Evolutionary conservation across 2,888 invertebrate species (phyloP), one percentile per base, ranked within the genome.

Genomic region (Acronicta psi): DNA sequence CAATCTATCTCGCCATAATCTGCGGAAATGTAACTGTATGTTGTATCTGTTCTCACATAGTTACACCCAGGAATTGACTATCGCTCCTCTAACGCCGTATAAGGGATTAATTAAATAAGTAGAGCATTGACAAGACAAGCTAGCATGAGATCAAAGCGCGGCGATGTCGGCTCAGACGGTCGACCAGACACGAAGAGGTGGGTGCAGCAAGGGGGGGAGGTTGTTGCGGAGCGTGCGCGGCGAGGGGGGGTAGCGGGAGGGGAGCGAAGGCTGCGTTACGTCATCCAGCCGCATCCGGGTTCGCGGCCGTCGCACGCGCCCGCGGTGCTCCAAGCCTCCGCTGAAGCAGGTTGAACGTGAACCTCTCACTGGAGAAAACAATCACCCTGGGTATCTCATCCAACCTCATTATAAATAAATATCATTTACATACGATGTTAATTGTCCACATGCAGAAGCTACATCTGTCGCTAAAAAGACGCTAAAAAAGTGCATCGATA

Each of bases 281-380:
- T 93, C 93, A 91, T 74, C 77, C 83, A 60, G 83, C 85, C 81
- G 89, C 88, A 93, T 93, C 93, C 93, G 93, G 93, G 93, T 93
- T 93, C 93, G 92, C 89, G 92, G 89, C 90, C 92, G 38, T 88
- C 84, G 88, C 88, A 86, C 90, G 91, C 90, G 91, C 87, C 82
- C 34, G 34, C 8, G 60, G 64, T 70, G 79, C 59, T 72, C 69
- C 59, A 60, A 62, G 54, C 59, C 64, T 71, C 59, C 52, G 50
- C 44, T 18, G 40, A 59, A 59, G 51, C 68, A 73, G 73, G 70
- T 70, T 34, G 59, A 63, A 66, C 60, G 68, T 34, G 59, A 63
- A 66, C 60, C 57, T 62, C 38, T 59, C 40, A 52, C 37, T 29
- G 31, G 3, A 31, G 43, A 54, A 41, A 10, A 50, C 13, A 36